Conservation (phyloP, 2,888 invertebrate genomes). For the Acleris laterana region DNA sequence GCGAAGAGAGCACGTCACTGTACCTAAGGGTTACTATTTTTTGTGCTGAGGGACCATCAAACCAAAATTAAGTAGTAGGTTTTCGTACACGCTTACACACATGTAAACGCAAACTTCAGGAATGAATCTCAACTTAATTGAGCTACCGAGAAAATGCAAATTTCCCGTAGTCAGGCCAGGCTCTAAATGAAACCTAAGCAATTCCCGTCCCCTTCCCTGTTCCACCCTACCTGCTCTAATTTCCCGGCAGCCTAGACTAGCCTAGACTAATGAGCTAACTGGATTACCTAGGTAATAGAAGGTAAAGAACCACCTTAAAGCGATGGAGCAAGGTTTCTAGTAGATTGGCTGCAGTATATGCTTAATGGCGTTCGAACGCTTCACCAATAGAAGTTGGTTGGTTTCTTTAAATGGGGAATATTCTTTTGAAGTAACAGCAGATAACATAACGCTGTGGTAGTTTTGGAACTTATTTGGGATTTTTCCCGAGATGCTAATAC, state of each 20-base stretch:
- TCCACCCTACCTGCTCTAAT: slow-evolving; percentile 14
- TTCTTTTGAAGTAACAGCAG: too few relatives aligned
- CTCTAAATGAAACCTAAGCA: slow-evolving; percentile 6
- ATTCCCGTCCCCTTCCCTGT: slow-evolving; percentile 1
- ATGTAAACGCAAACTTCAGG: too few relatives aligned
- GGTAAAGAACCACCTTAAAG: slow-evolving; percentile 8
- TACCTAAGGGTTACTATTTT: too few relatives aligned
- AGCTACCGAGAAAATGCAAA: too few relatives aligned
- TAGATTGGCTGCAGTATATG: background rate
- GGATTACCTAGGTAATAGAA: slow-evolving; percentile 25
- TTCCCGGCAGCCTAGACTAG: slow-evolving; percentile 15
- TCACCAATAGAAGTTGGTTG: background rate
- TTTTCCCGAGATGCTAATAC: too few relatives aligned
- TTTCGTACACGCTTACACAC: too few relatives aligned
- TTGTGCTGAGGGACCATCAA: too few relatives aligned
- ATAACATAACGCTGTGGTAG: too few relatives aligned
- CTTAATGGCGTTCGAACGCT: background rate
- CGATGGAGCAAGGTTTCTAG: slow-evolving; percentile 10
- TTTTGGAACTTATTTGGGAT: too few relatives aligned
- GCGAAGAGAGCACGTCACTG: too few relatives aligned
- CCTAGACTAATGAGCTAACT: slow-evolving; percentile 29
- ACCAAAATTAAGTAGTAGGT: too few relatives aligned
- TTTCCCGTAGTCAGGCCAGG: background rate
- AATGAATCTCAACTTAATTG: too few relatives aligned
- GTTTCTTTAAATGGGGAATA: background rate